Percentiles rank a stretch among this genome's conserved stretches.
Evolutionary conservation across 2,113 vertebrate species (phyloP).

Genomic region (Brachionichthys hirsutus): DNA sequence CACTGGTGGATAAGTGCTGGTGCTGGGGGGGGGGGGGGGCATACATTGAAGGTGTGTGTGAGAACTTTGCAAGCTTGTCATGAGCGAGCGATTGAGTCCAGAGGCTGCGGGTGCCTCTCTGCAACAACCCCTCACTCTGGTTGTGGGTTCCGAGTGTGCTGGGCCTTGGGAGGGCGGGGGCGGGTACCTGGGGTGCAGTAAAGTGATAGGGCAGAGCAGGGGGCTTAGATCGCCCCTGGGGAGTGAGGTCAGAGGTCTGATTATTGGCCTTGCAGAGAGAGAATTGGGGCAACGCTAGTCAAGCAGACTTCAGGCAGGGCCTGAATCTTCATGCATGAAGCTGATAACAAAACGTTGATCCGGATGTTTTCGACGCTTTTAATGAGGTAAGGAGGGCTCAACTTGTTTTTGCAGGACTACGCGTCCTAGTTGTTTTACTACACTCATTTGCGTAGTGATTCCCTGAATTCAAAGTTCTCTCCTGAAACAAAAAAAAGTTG

Average conservation of each 20-base stretch:
- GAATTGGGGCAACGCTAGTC: slow-evolving; percentile 50
- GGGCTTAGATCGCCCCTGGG: slow-evolving; percentile 44
- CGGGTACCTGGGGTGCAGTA: slow-evolving; percentile 69
- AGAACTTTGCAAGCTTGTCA: slow-evolving; percentile 57
- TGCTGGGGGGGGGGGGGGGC: slow-evolving; percentile 33
- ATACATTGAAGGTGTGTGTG: slow-evolving; percentile 41
- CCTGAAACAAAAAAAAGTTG: too few species aligned
- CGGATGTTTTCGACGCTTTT: too few species aligned
- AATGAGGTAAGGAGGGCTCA: too few species aligned
- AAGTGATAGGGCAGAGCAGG: slow-evolving; percentile 65
- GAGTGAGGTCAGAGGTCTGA: slow-evolving; percentile 55
- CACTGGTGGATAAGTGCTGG: slow-evolving; percentile 67
- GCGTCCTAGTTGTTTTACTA: too few species aligned
- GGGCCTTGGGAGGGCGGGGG: slow-evolving; percentile 39
- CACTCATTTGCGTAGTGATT: too few species aligned
- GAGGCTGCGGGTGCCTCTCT: slow-evolving; percentile 61
- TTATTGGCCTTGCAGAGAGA: slow-evolving; percentile 14
- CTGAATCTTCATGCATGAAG: too few species aligned
- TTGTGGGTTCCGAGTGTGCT: slow-evolving; percentile 52
- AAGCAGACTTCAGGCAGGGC: slow-evolving; percentile 49
- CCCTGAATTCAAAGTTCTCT: too few species aligned
- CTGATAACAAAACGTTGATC: too few species aligned
- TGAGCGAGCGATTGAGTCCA: slow-evolving; percentile 70
- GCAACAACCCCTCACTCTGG: slow-evolving; percentile 11
- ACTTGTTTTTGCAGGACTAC: too few species aligned